These are phyloP conservation scores for Rhinoraja longicauda DNA, from an alignment of 2,797 vertebrate species.

Conservation along the genomic window DNA sequence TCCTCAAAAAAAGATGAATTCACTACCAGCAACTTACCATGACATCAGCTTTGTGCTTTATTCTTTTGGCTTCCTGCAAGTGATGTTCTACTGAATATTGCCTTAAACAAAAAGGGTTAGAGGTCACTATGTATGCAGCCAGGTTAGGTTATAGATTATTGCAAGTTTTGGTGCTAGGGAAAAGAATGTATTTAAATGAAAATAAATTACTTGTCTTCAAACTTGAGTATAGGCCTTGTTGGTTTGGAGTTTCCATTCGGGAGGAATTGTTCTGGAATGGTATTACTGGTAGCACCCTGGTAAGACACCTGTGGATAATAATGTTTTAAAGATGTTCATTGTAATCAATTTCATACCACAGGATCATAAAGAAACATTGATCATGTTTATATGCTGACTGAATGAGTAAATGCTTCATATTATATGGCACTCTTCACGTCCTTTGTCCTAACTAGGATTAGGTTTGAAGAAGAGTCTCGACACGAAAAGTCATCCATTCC, in stretches of 20 bases:
- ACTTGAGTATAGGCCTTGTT: conserved; percentile 63
- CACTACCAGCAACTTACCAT: conserved; percentile 59
- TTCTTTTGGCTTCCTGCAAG: conserved; percentile 82
- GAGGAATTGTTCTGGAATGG: conserved; percentile 61
- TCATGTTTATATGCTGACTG: too few relatives aligned
- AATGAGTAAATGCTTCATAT: neutral
- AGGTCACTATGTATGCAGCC: neutral
- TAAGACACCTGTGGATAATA: conserved; percentile 54
- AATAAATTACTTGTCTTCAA: conserved; percentile 63
- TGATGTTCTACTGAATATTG: conserved; percentile 72
- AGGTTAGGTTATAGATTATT: neutral
- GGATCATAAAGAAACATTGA: neutral
- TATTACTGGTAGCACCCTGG: conserved; percentile 51
- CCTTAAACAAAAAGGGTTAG: conserved; percentile 51
- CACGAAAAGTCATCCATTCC: too few relatives aligned
- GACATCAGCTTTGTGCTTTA: conserved; percentile 88
- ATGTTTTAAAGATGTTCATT: conserved; percentile 13
- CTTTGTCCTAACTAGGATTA: too few relatives aligned
- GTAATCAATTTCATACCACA: neutral
- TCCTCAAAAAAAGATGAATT: neutral
- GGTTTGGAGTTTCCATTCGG: conserved; percentile 57
- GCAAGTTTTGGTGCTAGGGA: neutral
- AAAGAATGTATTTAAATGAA: fast-evolving
- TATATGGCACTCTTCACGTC: neutral
- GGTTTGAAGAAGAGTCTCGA: too few relatives aligned